Evolutionary conservation across 2,797 vertebrate genomes (phyloP).

Genomic region (Euthynnus affinis): DNA sequence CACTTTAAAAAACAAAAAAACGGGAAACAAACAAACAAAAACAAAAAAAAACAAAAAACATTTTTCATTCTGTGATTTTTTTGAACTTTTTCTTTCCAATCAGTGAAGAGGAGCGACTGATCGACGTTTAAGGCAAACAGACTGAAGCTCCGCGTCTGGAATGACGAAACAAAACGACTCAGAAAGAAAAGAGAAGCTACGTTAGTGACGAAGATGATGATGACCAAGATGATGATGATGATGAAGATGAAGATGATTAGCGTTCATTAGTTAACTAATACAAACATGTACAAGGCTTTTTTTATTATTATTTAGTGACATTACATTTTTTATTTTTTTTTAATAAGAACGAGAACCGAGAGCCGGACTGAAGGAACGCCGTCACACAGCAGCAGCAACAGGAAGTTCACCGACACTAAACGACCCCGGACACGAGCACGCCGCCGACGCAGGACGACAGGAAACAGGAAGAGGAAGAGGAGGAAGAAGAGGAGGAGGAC

Average conservation of each 20-base stretch:
- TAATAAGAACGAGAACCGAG: constrained; percentile 87
- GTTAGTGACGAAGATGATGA: constrained; percentile 51
- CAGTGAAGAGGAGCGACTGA: constrained; percentile 84
- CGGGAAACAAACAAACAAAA: background rate
- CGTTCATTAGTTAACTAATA: constrained; percentile 87
- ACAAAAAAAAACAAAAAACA: background rate
- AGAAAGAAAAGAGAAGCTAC: constrained; percentile 53
- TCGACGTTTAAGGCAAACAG: constrained; percentile 97
- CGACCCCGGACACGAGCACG: constrained; percentile 65
- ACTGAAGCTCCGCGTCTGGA: constrained; percentile 88
- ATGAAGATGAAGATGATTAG: constrained; percentile 79
- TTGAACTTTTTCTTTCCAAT: constrained; percentile 88
- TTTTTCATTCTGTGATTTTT: constrained; percentile 76
- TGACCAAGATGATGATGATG: constrained; percentile 42
- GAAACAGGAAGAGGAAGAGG: constrained; percentile 68
- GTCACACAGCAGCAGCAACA: constrained; percentile 79
- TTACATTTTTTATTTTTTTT: no score
- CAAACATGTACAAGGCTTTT: constrained; percentile 88
- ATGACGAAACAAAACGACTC: constrained; percentile 81
- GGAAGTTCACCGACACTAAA: constrained; percentile 81
- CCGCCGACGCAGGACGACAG: constrained; percentile 58
- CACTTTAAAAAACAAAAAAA: constrained; percentile 72
- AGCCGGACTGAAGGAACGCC: constrained; percentile 69
- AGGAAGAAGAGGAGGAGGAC: constrained; percentile 67
- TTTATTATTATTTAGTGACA: constrained; percentile 79